phyloP scores from a whole-genome alignment of 2,888 invertebrate species.

The Deroplatys truncata region DNA sequence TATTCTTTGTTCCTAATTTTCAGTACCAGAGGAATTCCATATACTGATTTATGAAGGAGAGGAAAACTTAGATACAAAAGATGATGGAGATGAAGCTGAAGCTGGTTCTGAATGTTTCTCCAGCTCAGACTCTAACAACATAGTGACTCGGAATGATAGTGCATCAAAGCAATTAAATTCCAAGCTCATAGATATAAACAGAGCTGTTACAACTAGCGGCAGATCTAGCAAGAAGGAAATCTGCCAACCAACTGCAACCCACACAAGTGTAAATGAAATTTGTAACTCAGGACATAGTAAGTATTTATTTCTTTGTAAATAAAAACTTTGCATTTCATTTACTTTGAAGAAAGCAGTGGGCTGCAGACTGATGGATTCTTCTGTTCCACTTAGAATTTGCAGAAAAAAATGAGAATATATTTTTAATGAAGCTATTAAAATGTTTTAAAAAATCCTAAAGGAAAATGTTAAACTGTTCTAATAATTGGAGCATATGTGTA shows the following conservation, averaged over 20 bases:
- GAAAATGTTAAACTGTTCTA: too few relatives aligned
- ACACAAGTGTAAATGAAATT: not conserved
- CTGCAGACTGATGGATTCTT: too few relatives aligned
- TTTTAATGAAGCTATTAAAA: too few relatives aligned
- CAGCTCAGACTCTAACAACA: not conserved
- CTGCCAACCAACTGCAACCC: not conserved
- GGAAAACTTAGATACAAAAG: not conserved
- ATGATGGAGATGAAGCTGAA: not conserved
- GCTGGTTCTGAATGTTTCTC: not conserved
- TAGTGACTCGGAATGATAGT: not conserved
- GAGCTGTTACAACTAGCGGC: not conserved
- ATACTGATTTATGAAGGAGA: not conserved
- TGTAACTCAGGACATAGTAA: not conserved
- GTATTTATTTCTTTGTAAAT: not conserved
- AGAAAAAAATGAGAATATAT: too few relatives aligned
- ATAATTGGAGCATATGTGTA: too few relatives aligned
- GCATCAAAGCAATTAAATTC: not conserved
- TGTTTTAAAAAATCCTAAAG: too few relatives aligned
- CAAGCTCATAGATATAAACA: not conserved
- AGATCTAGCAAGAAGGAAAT: not conserved
- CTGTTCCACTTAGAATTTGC: too few relatives aligned
- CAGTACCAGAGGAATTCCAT: not conserved
- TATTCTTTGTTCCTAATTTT: not conserved
- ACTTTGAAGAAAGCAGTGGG: too few relatives aligned
- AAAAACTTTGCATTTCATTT: too few relatives aligned